A percentile compares a stretch with the other conserved stretches of the same genome.
Conservation (phyloP, 1,140 invertebrate species). For the Tetranychus urticae region DNA sequence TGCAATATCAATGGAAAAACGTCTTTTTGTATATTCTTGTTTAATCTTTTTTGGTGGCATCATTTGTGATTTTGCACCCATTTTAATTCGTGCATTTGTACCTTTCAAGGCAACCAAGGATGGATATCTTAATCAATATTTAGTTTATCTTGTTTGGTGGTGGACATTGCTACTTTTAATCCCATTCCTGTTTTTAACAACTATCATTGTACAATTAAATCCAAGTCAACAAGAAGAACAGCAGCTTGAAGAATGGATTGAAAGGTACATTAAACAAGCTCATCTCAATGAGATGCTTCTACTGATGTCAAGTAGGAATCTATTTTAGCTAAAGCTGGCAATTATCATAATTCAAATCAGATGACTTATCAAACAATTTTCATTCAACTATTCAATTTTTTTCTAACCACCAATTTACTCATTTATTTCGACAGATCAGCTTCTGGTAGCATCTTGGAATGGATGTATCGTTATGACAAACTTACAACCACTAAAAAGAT, state of each 20-base stretch:
- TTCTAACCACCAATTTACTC: no score
- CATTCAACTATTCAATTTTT: no score
- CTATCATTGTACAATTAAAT: not conserved
- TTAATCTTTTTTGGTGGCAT: slow-evolving; percentile 52
- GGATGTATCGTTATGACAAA: no score
- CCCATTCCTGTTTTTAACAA: slow-evolving; percentile 31
- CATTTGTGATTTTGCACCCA: slow-evolving; percentile 44
- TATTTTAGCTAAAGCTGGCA: no score
- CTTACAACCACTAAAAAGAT: no score
- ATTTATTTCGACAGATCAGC: no score
- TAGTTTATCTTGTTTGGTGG: slow-evolving; percentile 85
- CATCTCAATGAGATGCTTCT: no score
- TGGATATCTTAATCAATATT: slow-evolving; percentile 69
- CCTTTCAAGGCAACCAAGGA: slow-evolving; percentile 48
- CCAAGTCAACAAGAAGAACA: no score
- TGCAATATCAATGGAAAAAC: not conserved
- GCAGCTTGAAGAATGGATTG: no score
- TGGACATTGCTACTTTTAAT: slow-evolving; percentile 55
- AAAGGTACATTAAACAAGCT: no score
- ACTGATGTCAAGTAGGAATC: no score
- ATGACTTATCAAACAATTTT: not conserved
- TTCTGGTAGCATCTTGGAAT: no score
- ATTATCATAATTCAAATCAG: not conserved
- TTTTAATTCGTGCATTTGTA: slow-evolving; percentile 11
- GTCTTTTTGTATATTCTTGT: slow-evolving; percentile 1